Base-by-base conservation (phyloP, 2,113 vertebrate genomes). In the Deroptyus accipitrinus region DNA sequence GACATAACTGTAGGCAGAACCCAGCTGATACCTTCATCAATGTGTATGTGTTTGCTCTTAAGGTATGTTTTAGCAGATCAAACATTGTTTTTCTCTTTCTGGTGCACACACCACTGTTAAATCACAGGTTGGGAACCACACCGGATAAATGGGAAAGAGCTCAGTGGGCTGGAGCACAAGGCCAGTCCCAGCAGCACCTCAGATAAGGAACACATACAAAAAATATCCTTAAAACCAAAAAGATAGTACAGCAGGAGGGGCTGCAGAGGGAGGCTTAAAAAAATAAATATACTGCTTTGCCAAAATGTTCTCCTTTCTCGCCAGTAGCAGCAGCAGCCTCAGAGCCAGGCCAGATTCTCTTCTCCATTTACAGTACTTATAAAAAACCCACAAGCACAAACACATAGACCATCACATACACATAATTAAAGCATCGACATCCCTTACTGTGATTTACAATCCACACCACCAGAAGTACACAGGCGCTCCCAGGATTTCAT, bases 1-100 rank as follows among this genome's bases (percentile, higher is more conserved):
- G 98, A 98, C 98, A 98, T 98, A 98, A 98, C 98, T 98, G 97
- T 98, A 98, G 98, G 98, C 98, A 98, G 97, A 97, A 97, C 98
- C 98, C 98, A 98, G 98, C 98, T 98, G 98, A 98, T 98, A 98
- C 98, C 98, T 98, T 98, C 98, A 95, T 98, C 96, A 96, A 95
- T 95, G 97, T 84, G 95, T 90, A 92, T 96, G 96, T 97, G 94
- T 96, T 96, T 97, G 95, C 96, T 98, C 96, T 98, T 97, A 98
- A 98, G 98, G 97, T 98, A 97, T 82, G 2, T 96, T 97, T 96
- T 89, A 97, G 94, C 92, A 96, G 92, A 97, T 95, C 94, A 92
- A 95, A 97, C n/a, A 64, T 85, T 94, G 92, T 87, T 95, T 97
- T 94, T 81, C 82, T 69, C 30, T 68, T 90, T 91, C 83, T 30